phyloP scores from a whole-genome alignment of 2,797 vertebrate species.

The Sus cebifrons region DNA sequence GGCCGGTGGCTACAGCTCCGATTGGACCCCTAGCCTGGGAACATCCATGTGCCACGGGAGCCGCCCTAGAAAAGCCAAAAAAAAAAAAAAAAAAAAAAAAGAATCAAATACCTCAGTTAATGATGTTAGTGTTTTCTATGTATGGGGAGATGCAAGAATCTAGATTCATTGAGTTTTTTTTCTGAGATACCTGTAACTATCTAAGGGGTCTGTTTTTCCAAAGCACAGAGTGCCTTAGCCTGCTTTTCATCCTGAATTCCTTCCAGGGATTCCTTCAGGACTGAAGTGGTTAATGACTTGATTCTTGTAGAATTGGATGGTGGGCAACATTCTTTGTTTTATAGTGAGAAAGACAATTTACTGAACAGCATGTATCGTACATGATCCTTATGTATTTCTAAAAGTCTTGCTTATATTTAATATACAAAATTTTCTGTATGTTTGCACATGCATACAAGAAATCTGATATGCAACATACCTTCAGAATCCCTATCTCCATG shows the following conservation, averaged over 20 bases:
- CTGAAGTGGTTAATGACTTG: neutral
- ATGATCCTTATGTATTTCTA: neutral
- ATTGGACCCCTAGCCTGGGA: no score
- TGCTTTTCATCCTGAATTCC: neutral
- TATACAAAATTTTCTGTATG: neutral
- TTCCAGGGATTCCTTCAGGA: no score
- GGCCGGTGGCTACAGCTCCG: no score
- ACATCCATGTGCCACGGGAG: no score
- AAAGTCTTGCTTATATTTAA: neutral
- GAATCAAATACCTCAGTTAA: neutral
- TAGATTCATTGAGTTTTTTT: neutral
- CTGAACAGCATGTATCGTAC: neutral
- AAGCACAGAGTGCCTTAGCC: neutral
- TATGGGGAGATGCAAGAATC: neutral
- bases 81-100: neutral
- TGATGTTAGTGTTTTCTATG: neutral
- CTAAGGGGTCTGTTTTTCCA: neutral
- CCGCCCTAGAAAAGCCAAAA: no score
- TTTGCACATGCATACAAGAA: neutral
- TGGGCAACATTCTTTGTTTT: neutral
- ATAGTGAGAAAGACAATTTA: neutral
- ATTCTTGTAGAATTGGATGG: neutral
- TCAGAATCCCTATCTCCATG: neutral
- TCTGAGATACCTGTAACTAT: neutral
- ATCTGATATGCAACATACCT: fast-evolving